These are phyloP conservation scores for Notothenia rossii DNA, from an alignment of 2,113 vertebrate genomes.

Conservation along the genomic window DNA sequence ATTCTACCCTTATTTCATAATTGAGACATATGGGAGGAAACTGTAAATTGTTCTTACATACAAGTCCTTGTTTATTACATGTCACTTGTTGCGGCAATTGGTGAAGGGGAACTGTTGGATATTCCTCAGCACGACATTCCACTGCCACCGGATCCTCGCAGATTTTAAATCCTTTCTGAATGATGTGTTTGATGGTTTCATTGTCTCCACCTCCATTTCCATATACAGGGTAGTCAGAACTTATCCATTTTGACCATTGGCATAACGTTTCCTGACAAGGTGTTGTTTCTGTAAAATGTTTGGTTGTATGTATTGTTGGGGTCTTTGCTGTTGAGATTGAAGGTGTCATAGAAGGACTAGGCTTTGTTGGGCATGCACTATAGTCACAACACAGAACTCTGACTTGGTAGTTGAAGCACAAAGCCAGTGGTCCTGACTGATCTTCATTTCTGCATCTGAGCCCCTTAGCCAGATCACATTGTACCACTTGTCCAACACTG, in stretches of 20 bases:
- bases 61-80: conserved; percentile 73
- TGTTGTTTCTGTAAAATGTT: neutral
- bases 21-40: conserved; percentile 71
- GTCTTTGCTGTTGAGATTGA: neutral
- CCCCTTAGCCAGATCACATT: conserved; percentile 64
- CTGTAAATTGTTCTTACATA: conserved; percentile 79
- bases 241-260: conserved; percentile 73
- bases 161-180: conserved; percentile 59
- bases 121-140: conserved; percentile 65
- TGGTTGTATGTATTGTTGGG: neutral
- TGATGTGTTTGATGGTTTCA: conserved; percentile 68
- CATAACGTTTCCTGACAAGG: conserved; percentile 43
- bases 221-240: conserved; percentile 68
- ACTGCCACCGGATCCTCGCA: conserved; percentile 69
- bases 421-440: conserved; percentile 58
- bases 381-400: conserved; percentile 76
- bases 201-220: conserved; percentile 64
- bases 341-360: neutral
- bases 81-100: conserved; percentile 26
- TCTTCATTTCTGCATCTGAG: conserved; percentile 78
- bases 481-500: conserved; percentile 69
- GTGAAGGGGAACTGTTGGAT: conserved; percentile 21
- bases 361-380: conserved; percentile 14
- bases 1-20: conserved; percentile 73
- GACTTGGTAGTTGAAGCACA: conserved; percentile 80